Percentiles rank a stretch among this genome's conserved stretches.
These are phyloP conservation scores for Gobio gobio DNA, from an alignment of 2,113 vertebrate genomes.

Conservation along the genomic window DNA sequence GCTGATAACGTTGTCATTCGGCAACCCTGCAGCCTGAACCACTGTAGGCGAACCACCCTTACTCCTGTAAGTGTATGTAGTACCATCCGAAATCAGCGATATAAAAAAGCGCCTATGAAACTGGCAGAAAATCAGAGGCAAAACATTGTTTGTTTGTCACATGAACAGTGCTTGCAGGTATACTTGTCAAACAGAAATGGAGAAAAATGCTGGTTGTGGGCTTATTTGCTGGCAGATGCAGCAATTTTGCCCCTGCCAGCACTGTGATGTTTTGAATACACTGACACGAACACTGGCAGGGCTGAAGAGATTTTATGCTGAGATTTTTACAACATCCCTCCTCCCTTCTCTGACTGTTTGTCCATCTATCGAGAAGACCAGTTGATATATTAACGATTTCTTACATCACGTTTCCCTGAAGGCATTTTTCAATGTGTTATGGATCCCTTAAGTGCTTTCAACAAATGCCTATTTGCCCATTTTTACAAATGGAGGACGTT, in stretches of 20 bases:
- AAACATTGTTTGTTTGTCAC: constrained; percentile 28
- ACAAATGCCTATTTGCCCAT: neutral
- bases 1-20: too few species aligned
- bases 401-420: constrained; percentile 18
- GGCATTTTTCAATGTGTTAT: constrained; percentile 18
- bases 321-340: neutral
- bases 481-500: constrained; percentile 7
- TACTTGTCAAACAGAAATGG: constrained; percentile 35
- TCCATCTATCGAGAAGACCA: neutral
- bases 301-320: constrained; percentile 24
- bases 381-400: constrained; percentile 4
- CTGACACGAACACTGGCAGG: constrained; percentile 19
- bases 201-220: constrained; percentile 21
- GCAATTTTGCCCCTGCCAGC: constrained; percentile 19
- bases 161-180: neutral
- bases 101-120: neutral
- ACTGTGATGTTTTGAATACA: constrained; percentile 34
- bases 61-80: neutral
- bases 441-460: constrained; percentile 15
- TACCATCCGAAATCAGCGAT: constrained; percentile 6
- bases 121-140: neutral
- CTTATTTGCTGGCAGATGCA: constrained; percentile 31
- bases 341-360: neutral
- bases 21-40: too few species aligned
- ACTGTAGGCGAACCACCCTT: too few species aligned